Base-by-base conservation (phyloP, 2,113 vertebrate species). In the Neogobius melanostomus region DNA sequence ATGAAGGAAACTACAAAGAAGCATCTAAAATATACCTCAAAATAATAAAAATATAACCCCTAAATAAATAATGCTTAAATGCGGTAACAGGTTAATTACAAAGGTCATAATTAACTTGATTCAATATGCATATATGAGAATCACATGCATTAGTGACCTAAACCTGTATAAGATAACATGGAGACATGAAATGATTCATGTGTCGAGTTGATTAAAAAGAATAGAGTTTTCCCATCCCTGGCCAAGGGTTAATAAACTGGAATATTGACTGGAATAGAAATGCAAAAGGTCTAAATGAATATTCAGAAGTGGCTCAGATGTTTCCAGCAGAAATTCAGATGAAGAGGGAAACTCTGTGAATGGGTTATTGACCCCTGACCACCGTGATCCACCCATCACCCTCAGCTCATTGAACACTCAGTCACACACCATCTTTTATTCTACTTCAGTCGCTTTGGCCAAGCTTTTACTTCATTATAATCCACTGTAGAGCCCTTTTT, bases 351-450 rank as follows among this genome's bases (percentile, higher is more conserved):
- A 69, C 53, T 46, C 12, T 36, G 67, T 50, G 5, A 9, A 74
- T 36, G 52, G 49, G 57, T 59, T 71, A 56, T 49, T 81, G 80
- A 85, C 66, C 68, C 36, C 59, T 68, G 70, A 73, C 72, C 43
- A 42, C 36, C 7, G 15, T 69, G 63, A 36, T 16, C 59, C 4
- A 17, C 49, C 62, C 62, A 70, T 80, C 66, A 76, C 43, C 68
- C 48, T 66, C 67, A 66, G 28, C 60, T 70, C 53, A 80, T 80
- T 50, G 62, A 72, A 60, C 59, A 51, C 16, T 15, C 69, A 45
- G 62, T 56, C 72, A 68, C n/a, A 50, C 11, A 10, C 8, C 60
- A 16, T 45, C 44, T 43, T 9, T 16, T 63, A 43, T 17, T 63
- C 43, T 63, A 43, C 42, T 63, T 63, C 46, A 63, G 42, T 45